Evolutionary conservation across 1,140 invertebrate species (phyloP).

Genomic region (Pygmarrhopalites habei): DNA sequence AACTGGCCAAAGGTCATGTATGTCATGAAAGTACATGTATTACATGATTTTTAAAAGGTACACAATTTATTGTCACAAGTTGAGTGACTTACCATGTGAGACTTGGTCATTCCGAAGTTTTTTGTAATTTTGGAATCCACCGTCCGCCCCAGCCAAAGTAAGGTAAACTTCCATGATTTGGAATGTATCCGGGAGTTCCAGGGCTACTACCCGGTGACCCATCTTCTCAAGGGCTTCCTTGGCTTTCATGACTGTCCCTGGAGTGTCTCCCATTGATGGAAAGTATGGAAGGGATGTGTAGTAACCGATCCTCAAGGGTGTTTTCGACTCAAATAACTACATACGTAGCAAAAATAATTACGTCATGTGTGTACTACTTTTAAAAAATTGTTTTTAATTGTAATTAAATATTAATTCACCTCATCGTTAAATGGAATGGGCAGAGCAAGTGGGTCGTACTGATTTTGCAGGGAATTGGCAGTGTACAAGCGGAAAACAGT

Average conservation of each 20-base stretch:
- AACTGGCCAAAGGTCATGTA: too few species aligned
- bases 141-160: not conserved
- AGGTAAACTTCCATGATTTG: not conserved
- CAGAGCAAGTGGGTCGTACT: conserved; percentile 17
- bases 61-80: too few species aligned
- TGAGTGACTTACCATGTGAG: too few species aligned
- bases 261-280: conserved; percentile 22
- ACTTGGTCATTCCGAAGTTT: not conserved
- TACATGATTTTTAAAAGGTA: too few species aligned
- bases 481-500: conserved; percentile 16
- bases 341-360: not conserved
- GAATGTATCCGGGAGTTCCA: conserved; percentile 23
- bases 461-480: conserved; percentile 10
- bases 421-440: conserved; percentile 30
- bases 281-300: conserved; percentile 19
- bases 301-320: conserved; percentile 25
- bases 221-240: conserved; percentile 18
- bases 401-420: conserved; percentile 10
- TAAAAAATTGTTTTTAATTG: not conserved
- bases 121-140: not conserved
- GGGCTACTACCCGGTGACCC: conserved; percentile 25
- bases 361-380: not conserved
- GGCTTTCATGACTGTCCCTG: conserved; percentile 16
- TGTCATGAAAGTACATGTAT: too few species aligned
- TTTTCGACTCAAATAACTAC: conserved; percentile 16